Conservation (phyloP, 1,140 invertebrate genomes). For the Liolophura sinensis region DNA sequence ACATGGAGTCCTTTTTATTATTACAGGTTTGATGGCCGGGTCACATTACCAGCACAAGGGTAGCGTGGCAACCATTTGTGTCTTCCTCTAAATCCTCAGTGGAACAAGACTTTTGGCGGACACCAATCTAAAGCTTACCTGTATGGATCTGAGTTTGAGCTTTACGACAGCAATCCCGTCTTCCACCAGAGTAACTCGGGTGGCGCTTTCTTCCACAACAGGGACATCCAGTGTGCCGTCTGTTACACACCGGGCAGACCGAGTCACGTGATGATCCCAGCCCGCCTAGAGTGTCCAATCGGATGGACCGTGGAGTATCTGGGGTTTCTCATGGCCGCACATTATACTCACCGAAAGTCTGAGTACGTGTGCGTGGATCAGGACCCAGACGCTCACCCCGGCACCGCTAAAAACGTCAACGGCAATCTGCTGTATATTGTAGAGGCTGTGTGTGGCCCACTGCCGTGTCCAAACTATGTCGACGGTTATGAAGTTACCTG, state of each 20-base stretch:
- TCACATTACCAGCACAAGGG: constrained; percentile 5
- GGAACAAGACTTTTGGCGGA: constrained; percentile 4
- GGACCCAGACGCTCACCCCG: constrained; percentile 11
- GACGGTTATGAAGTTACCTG: constrained; percentile 4
- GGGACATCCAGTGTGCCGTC: constrained; percentile 22
- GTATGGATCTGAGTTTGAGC: constrained; percentile 23
- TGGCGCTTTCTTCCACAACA: constrained; percentile 6
- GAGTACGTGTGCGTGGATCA: constrained; percentile 24
- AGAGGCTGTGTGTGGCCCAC: constrained; percentile 12
- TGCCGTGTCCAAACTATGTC: constrained; percentile 14
- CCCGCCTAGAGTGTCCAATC: constrained; percentile 15
- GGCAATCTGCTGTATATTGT: constrained; percentile 16
- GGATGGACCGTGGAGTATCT: constrained; percentile 33
- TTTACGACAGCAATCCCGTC: neutral
- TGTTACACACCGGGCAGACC: constrained; percentile 10
- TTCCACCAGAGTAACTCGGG: neutral
- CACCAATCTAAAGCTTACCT: neutral
- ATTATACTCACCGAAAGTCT: constrained; percentile 3
- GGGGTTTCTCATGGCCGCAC: constrained; percentile 24
- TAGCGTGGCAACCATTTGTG: constrained; percentile 18
- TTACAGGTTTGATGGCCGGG: constrained; percentile 21
- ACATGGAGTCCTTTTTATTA: too few species aligned
- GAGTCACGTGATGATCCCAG: constrained; percentile 30
- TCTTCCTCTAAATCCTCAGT: constrained; percentile 16
- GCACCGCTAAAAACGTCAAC: constrained; percentile 4